phyloP scores from a whole-genome alignment of 2,888 invertebrate species.

The Polylopha cassiicola region DNA sequence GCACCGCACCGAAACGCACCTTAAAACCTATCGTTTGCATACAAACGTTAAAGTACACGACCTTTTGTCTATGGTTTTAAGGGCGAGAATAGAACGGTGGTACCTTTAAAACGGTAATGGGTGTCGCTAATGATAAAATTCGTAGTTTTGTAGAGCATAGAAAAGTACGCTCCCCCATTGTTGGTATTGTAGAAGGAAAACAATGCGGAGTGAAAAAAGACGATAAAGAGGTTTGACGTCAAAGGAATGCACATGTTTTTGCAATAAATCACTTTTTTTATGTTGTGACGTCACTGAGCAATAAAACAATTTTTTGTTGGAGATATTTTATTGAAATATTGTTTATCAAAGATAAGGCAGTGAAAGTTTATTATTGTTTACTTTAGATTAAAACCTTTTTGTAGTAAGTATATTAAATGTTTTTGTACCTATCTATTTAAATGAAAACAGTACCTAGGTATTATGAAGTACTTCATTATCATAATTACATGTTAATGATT shows the following conservation, averaged over 20 bases:
- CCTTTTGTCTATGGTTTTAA: conserved; percentile 25
- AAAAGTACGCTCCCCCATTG: conserved; percentile 60
- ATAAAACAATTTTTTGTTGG: conserved; percentile 4
- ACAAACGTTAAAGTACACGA: neutral
- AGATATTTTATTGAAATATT: conserved; percentile 10
- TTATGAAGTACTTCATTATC: no score
- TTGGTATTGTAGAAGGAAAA: conserved; percentile 56
- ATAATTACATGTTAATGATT: no score
- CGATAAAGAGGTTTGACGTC: conserved; percentile 45
- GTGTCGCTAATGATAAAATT: conserved; percentile 47
- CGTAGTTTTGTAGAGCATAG: conserved; percentile 68
- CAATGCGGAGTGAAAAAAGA: conserved; percentile 46
- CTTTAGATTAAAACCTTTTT: no score
- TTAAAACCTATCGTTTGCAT: conserved; percentile 37
- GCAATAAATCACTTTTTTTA: conserved; percentile 24
- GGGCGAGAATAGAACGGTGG: conserved; percentile 24
- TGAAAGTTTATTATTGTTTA: no score
- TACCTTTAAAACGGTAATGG: conserved; percentile 28
- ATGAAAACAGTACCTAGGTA: no score
- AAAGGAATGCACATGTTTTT: conserved; percentile 40
- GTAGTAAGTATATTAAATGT: no score
- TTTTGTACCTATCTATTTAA: no score
- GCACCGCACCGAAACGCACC: conserved; percentile 71
- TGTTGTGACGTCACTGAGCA: conserved; percentile 2
- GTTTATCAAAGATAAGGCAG: no score